Percentiles rank a stretch among this genome's conserved stretches.
These are phyloP conservation scores for Microctonus aethiopoides DNA, from an alignment of 2,888 invertebrate species.

Conservation along the genomic window DNA sequence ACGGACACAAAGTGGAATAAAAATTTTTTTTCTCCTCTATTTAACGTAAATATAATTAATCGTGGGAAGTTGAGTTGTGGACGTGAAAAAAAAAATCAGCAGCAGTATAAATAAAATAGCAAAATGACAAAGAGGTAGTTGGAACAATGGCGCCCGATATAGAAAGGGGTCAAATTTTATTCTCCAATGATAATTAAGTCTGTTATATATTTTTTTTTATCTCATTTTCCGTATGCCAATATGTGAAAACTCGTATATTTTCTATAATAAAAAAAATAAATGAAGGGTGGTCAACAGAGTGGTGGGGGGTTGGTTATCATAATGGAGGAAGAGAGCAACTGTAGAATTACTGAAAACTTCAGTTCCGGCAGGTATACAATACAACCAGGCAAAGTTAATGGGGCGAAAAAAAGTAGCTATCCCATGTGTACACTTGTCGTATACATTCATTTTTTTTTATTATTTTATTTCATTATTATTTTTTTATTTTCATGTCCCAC, in stretches of 20 bases:
- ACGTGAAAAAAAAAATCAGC: not conserved
- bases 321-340: not conserved
- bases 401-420: not conserved
- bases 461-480: not conserved
- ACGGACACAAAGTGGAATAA: too few species aligned
- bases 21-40: not conserved
- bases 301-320: not conserved
- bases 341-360: not conserved
- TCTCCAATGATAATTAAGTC: not conserved
- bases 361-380: not conserved
- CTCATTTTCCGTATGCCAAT: not conserved
- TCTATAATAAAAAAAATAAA: not conserved
- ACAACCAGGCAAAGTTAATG: not conserved
- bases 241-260: not conserved
- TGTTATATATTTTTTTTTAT: not conserved
- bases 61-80: not conserved
- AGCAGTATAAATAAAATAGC: not conserved
- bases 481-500: constrained; percentile 11
- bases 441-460: not conserved
- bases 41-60: not conserved
- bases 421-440: not conserved
- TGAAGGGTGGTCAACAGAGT: not conserved
- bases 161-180: not conserved
- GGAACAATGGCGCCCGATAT: not conserved
- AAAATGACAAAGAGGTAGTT: not conserved